These are phyloP conservation scores for Axis porcinus DNA, from an alignment of 2,113 vertebrate genomes.

Conservation along the genomic window DNA sequence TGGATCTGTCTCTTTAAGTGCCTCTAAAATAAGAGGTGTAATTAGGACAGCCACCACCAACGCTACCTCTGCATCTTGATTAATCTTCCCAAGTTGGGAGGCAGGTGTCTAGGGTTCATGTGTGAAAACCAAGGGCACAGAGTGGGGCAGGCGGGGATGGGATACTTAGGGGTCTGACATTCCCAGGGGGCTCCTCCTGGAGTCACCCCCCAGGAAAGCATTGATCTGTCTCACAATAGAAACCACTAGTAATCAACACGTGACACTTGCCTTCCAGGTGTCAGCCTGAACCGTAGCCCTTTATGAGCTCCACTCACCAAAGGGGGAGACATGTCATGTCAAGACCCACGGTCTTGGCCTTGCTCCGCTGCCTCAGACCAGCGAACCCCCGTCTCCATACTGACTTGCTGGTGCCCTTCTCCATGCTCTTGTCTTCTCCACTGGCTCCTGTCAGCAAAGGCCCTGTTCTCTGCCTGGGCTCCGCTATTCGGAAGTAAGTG, in stretches of 20 bases:
- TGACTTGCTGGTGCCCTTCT: background rate
- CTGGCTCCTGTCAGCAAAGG: background rate
- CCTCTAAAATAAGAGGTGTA: background rate
- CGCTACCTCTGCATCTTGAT: too few species aligned
- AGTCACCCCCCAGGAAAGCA: background rate
- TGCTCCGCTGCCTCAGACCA: background rate
- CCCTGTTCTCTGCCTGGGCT: background rate
- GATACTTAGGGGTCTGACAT: background rate
- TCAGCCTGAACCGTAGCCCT: background rate
- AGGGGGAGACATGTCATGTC: background rate
- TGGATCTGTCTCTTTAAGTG: background rate
- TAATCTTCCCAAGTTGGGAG: background rate
- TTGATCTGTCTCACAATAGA: background rate
- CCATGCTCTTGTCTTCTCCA: background rate
- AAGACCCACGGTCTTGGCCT: background rate
- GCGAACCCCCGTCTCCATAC: background rate
- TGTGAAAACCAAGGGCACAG: background rate
- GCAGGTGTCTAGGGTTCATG: background rate
- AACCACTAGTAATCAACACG: background rate
- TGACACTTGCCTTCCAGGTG: background rate
- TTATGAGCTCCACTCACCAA: background rate
- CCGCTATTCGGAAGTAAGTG: background rate
- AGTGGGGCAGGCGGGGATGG: background rate
- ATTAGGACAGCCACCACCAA: background rate
- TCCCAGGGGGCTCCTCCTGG: background rate